phyloP scores from a whole-genome alignment of 2,888 invertebrate genomes.

The Brachycybe producta region DNA sequence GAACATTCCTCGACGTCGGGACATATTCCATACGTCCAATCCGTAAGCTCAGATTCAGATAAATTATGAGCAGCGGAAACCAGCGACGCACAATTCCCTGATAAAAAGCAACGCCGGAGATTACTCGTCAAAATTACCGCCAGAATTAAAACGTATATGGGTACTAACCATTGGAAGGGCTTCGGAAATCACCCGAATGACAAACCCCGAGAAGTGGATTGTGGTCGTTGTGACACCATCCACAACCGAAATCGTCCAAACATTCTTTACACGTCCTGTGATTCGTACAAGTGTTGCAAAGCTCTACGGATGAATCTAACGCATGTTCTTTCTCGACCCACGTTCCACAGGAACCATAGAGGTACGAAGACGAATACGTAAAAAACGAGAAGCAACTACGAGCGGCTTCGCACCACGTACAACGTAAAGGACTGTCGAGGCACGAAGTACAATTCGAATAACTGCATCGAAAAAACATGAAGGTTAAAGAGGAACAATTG shows the following conservation, averaged over 20 bases:
- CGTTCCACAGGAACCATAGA: slow-evolving; percentile 81
- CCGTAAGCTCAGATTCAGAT: slow-evolving; percentile 40
- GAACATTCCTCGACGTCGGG: slow-evolving; percentile 91
- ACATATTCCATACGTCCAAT: slow-evolving; percentile 84
- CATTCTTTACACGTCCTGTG: slow-evolving; percentile 40
- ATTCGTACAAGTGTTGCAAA: slow-evolving; percentile 29
- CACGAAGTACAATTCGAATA: slow-evolving; percentile 41
- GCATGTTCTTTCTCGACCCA: slow-evolving; percentile 57
- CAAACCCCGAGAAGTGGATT: slow-evolving; percentile 80
- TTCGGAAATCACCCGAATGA: slow-evolving; percentile 72
- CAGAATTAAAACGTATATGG: neutral
- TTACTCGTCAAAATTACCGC: no score
- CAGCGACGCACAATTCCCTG: slow-evolving; percentile 4
- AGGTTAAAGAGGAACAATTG: neutral
- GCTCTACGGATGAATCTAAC: slow-evolving; percentile 13
- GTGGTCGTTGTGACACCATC: slow-evolving; percentile 81
- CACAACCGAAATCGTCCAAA: slow-evolving; percentile 71
- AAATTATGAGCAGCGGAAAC: slow-evolving; percentile 27
- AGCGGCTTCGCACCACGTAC: slow-evolving; percentile 91
- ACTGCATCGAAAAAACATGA: slow-evolving; percentile 24
- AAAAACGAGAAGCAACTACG: slow-evolving; percentile 85
- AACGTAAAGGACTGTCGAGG: slow-evolving; percentile 69
- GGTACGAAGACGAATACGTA: slow-evolving; percentile 87
- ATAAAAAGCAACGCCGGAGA: no score
- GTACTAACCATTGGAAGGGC: slow-evolving; percentile 41